Evolutionary conservation across 2,888 invertebrate species (phyloP), one percentile per base, ranked within the genome.

Genomic region (Cataglyphis cursor): DNA sequence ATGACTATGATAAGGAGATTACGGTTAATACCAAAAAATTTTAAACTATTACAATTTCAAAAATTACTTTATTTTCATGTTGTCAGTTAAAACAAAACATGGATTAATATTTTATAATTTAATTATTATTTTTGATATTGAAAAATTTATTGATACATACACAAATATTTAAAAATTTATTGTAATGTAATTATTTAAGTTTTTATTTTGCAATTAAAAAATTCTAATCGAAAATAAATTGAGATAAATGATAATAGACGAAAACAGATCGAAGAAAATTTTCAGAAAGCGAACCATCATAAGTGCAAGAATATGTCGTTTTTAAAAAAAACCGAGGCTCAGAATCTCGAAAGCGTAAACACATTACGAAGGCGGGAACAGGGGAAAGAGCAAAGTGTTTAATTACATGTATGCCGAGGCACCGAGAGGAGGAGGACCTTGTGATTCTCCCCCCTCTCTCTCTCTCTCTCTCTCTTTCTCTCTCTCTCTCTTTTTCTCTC

Each of bases 351-450:
- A 81, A 68, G 81, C 44, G 41, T 59, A 65, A 80, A 72, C 72
- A 62, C 15, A 15, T n/a, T 31, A 64, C 54, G 61, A 44, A 41
- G 38, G 28, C 28, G 41, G 21, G 70, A 65, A 82, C 61, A 41
- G 57, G 44, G 81, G 82, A 87, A 61, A 76, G 78, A 48, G 80
- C 82, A 70, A 74, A 80, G 75, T 81, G 83, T 84, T 87, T 88
- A 90, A 90, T 90, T 86, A 86, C 84, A 85, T 82, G 85, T 85
- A 44, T 78, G 83, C 74, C 61, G 84, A 74, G 51, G 81, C 65
- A 81, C 1, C 28, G 24, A 76, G 66, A 48, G 44, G 5, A 84
- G 89, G 85, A 92, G 90, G 86, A 86, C 89, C 89, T 88, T 90
- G 89, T 35, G 35, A 82, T 64, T 62, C 68, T 70, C 70, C 76